Evolutionary conservation across 2,113 vertebrate species (phyloP).

Genomic region (Semicossyphus pulcher): DNA sequence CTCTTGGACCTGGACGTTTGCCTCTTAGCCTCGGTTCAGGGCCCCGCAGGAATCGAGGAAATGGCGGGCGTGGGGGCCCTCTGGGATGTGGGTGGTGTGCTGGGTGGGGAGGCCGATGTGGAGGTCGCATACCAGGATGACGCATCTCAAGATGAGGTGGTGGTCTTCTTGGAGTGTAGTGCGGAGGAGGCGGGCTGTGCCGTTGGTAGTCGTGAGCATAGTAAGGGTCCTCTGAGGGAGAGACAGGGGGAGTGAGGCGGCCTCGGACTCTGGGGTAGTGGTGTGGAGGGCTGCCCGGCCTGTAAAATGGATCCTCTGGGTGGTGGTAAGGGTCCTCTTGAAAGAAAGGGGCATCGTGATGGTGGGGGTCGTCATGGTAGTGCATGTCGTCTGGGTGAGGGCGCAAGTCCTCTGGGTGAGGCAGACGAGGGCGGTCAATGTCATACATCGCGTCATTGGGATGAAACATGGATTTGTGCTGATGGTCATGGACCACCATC

Average conservation of each 20-base stretch:
- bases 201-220: slow-evolving; percentile 67
- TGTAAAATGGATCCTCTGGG: slow-evolving; percentile 35
- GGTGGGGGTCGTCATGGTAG: slow-evolving; percentile 55
- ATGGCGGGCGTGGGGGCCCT: slow-evolving; percentile 59
- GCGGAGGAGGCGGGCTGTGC: slow-evolving; percentile 54
- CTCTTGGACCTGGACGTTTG: slow-evolving; percentile 86
- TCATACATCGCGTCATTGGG: slow-evolving; percentile 36
- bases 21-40: slow-evolving; percentile 85
- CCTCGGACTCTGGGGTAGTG: slow-evolving; percentile 49
- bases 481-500: slow-evolving; percentile 77
- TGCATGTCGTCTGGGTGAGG: slow-evolving; percentile 71
- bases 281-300: slow-evolving; percentile 50
- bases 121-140: slow-evolving; percentile 59
- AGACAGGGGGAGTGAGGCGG: slow-evolving; percentile 47
- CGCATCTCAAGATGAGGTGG: slow-evolving; percentile 57
- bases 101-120: slow-evolving; percentile 56
- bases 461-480: slow-evolving; percentile 68
- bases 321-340: slow-evolving; percentile 45
- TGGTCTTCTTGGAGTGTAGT: slow-evolving; percentile 55
- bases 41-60: slow-evolving; percentile 81
- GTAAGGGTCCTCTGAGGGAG: slow-evolving; percentile 67
- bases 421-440: neutral
- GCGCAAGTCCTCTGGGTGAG: slow-evolving; percentile 13
- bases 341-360: neutral
- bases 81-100: slow-evolving; percentile 61